Evolutionary conservation across 2,113 vertebrate genomes (phyloP).

Genomic region (Chaetura pelagica): DNA sequence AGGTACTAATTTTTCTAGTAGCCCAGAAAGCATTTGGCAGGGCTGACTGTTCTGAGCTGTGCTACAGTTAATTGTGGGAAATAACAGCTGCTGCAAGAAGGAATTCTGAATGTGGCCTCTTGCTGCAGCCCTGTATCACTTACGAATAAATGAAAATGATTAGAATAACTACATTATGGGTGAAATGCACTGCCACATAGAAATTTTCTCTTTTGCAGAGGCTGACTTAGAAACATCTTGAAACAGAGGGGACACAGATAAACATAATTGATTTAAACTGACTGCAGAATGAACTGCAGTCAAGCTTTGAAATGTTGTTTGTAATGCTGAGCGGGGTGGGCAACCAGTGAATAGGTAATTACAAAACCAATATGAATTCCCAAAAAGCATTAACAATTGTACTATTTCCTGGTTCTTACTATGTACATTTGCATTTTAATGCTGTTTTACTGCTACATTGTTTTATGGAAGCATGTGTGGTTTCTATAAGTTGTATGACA

Average conservation of each 20-base stretch:
- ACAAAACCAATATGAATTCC: not conserved
- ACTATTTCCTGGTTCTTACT: not conserved
- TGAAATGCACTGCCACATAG: not conserved
- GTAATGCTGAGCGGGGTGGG: not conserved
- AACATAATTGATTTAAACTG: not conserved
- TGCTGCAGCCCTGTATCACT: not conserved
- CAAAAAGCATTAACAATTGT: not conserved
- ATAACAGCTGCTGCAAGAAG: not conserved
- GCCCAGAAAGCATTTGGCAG: not conserved
- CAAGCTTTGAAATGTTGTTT: not conserved
- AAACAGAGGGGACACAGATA: not conserved
- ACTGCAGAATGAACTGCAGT: not conserved
- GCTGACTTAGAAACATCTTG: not conserved
- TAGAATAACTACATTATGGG: not conserved
- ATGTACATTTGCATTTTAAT: not conserved
- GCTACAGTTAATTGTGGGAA: not conserved
- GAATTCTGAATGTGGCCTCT: not conserved
- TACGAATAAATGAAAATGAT: not conserved
- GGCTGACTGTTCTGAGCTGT: not conserved
- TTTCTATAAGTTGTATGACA: not conserved
- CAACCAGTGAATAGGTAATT: not conserved
- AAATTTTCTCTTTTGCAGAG: not conserved
- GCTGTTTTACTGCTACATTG: not conserved
- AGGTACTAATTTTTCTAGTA: not conserved
- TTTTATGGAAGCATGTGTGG: not conserved